Percentiles rank a stretch among this genome's conserved stretches.
phyloP scores from a whole-genome alignment of 2,113 vertebrate species.

The Urocitellus parryii region DNA sequence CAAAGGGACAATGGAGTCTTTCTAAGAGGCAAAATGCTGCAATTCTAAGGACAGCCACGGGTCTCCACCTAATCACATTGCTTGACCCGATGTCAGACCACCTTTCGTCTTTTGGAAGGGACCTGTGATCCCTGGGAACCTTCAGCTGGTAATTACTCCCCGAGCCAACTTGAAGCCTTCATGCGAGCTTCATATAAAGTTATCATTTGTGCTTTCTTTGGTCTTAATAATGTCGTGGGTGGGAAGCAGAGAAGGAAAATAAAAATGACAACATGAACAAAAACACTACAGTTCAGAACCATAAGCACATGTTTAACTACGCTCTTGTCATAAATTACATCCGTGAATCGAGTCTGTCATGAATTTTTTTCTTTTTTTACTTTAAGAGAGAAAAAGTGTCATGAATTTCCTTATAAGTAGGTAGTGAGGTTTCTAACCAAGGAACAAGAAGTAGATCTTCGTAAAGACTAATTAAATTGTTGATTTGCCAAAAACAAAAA shows the following conservation, averaged over 20 bases:
- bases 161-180: constrained; percentile 69
- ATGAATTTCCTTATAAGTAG: neutral
- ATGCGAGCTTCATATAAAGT: constrained; percentile 60
- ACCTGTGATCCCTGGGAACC: neutral
- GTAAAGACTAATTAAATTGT: constrained; percentile 19
- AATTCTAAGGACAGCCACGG: neutral
- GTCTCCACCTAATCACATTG: neutral
- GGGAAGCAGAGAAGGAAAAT: constrained; percentile 17
- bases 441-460: neutral
- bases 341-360: neutral
- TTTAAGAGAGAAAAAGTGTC: constrained; percentile 53
- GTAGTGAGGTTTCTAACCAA: constrained; percentile 62
- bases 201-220: constrained; percentile 73
- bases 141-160: constrained; percentile 63
- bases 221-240: constrained; percentile 68
- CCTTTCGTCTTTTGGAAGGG: constrained; percentile 24
- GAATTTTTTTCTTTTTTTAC: neutral
- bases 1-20: neutral
- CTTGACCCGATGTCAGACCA: constrained; percentile 38
- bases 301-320: neutral
- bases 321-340: neutral
- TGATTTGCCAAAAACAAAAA: neutral
- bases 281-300: constrained; percentile 68
- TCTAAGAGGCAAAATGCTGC: neutral
- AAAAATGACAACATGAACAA: constrained; percentile 60